Evolutionary conservation across 1,140 invertebrate species (phyloP), one percentile per base, ranked within the genome.

Genomic region (Cephus cinctus): DNA sequence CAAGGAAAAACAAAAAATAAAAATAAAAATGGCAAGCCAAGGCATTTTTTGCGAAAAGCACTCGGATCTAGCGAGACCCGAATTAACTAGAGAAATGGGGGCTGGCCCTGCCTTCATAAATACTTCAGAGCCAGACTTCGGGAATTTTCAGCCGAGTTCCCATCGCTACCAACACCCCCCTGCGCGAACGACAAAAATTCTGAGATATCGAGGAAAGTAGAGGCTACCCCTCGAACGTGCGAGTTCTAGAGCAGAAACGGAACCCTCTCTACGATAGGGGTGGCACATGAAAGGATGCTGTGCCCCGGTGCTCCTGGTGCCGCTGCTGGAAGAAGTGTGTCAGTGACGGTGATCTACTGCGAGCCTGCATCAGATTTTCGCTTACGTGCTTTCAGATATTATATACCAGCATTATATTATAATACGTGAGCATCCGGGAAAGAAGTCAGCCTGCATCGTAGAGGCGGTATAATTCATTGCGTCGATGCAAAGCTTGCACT

Each of bases 41-140:
- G 43, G 25, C 31, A 15, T 41, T 23, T 41, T 20, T 23, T 41
- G 38, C 38, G 27, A 3, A 35, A 40, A 35, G 43, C 31, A 21
- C 34, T 42, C 52, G 14, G 40, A n/a, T n/a, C n/a, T n/a, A n/a
- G 38, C 41, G 16, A 36, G 34, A 27, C 25, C n/a, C 25, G 25
- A 27, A 27, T 27, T 27, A 27, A 27, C 25, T n/a, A 6, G 6
- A 6, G n/a, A n/a, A 14, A 36, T 18, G 44, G 42, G 47, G 42
- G 47, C 51, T n/a, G n/a, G n/a, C n/a, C n/a, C n/a, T n/a, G 53
- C 58, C 55, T 61, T 61, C 63, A 66, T 66, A 66, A 66, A 66
- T 66, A 65, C 62, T 66, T 66, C 63, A 66, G 44, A 41, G 39
- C 40, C 63, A 66, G 63, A 53, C 56, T 56, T 60, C 47, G 54